Evolutionary conservation across 2,888 invertebrate genomes (phyloP).

Genomic region (Dione vanillae): DNA sequence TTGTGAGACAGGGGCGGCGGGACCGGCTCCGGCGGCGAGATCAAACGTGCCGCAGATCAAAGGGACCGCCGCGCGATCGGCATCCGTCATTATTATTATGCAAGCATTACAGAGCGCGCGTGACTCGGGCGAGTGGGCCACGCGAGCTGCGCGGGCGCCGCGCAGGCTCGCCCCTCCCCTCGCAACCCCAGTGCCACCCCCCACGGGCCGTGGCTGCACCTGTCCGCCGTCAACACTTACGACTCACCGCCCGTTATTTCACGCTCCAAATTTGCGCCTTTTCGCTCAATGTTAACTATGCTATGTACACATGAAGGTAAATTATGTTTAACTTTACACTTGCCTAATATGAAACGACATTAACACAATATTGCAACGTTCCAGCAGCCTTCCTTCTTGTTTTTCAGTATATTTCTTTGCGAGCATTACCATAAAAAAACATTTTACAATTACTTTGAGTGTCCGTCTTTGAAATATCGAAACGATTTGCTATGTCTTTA

Average conservation of each 20-base stretch:
- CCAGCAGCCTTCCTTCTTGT: slow-evolving; percentile 27
- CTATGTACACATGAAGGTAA: slow-evolving; percentile 55
- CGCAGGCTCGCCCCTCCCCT: slow-evolving; percentile 56
- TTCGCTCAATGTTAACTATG: slow-evolving; percentile 57
- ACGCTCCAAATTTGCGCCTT: slow-evolving; percentile 42
- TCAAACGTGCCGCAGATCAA: slow-evolving; percentile 82
- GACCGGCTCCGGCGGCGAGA: slow-evolving; percentile 81
- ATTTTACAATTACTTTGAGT: slow-evolving; percentile 15
- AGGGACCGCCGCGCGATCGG: slow-evolving; percentile 84
- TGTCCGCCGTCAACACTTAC: slow-evolving; percentile 34
- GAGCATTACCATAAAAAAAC: neutral
- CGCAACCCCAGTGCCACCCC: slow-evolving; percentile 54
- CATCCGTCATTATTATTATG: slow-evolving; percentile 85
- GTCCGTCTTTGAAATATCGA: slow-evolving; percentile 22
- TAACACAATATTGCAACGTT: slow-evolving; percentile 48
- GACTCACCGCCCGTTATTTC: slow-evolving; percentile 21
- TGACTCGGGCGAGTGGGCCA: slow-evolving; percentile 83
- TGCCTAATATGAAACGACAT: slow-evolving; percentile 59
- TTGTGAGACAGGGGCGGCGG: slow-evolving; percentile 80
- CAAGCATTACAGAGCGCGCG: slow-evolving; percentile 84
- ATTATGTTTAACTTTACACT: slow-evolving; percentile 60
- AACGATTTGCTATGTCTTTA: slow-evolving; percentile 19
- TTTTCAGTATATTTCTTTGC: neutral
- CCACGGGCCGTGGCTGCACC: slow-evolving; percentile 51
- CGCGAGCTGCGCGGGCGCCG: slow-evolving; percentile 81